Conservation (phyloP, 2,888 invertebrate species). For the Cheilosia scutellata region DNA sequence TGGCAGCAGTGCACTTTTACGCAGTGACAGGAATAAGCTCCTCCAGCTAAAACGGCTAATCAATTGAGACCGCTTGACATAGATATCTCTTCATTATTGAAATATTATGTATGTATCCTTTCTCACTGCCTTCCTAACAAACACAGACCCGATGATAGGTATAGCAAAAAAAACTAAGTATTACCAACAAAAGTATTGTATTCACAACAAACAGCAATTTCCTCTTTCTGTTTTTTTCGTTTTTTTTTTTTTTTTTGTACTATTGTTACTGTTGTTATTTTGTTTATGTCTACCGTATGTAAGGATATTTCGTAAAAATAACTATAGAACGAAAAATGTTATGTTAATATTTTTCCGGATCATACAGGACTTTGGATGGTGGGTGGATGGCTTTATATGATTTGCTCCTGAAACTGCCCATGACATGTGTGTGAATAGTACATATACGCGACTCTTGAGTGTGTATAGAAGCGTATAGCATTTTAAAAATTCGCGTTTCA, state of each 20-base stretch:
- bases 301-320: constrained; percentile 12
- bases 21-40: neutral
- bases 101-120: neutral
- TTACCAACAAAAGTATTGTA: constrained; percentile 18
- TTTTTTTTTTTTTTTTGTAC: constrained; percentile 44
- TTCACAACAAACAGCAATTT: constrained; percentile 45
- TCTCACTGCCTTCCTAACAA: neutral
- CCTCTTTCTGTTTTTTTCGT: constrained; percentile 39
- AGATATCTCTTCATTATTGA: neutral
- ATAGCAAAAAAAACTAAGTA: constrained; percentile 6
- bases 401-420: constrained; percentile 46
- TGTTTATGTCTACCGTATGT: constrained; percentile 18
- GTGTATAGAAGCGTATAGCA: constrained; percentile 53
- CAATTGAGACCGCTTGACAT: neutral
- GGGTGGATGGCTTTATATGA: neutral
- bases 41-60: neutral
- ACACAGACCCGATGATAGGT: neutral
- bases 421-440: constrained; percentile 48
- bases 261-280: constrained; percentile 26
- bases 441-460: neutral
- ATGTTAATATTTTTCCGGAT: constrained; percentile 62
- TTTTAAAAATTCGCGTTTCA: constrained; percentile 66
- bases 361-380: neutral
- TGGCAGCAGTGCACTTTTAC: too few species aligned
- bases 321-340: constrained; percentile 42